Base-by-base conservation (phyloP, 1,140 invertebrate genomes). In the Drosophila virilis region DNA sequence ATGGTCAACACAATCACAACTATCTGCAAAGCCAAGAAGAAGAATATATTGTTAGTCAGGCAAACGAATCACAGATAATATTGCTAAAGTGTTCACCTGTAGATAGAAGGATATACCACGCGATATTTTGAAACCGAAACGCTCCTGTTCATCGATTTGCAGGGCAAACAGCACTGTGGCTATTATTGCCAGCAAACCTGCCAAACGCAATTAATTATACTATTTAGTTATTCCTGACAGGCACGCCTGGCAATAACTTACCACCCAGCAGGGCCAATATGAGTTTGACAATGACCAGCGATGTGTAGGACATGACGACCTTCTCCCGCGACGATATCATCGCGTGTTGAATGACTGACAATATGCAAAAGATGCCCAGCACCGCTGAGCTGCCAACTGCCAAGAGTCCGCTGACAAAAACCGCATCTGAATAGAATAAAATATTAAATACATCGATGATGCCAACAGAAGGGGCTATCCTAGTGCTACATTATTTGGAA, bases 31-130 rank as follows among this genome's bases (percentile, higher is more conserved):
- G 55, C 45, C 55, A 22, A 22, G 80, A 4, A 22, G 80, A 4
- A 55, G 22, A 45, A 4, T 6, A 22, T 6, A 33, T 6, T 51
- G 12, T 10, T 12, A 10, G 37, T 38, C 9, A 3, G 3, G 1
- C 37, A 38, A 38, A 38, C 4, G 4, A 3, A n/a, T n/a, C n/a
- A 40, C 10, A 40, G 6, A 40, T 37, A 9, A 37, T 37, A 40
- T 5, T 5, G 38, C 6, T n/a, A 1, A 33, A 15, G 10, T 15
- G 70, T 52, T 94, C 93, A 97, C 96, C 94, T 97, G 96, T 92
- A 97, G 95, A 91, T 97, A 97, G 93, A 97, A 97, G 65, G 95
- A 96, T 90, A 96, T 95, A 78, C 96, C 96, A 88, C 96, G 94
- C 32, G 94, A 94, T 69, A 97, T 93, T 77, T 94, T 93, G 89